A percentile compares a stretch with the other conserved stretches of the same genome.
These are phyloP conservation scores for Drosophila merina DNA, from an alignment of 2,888 invertebrate species.

Conservation along the genomic window DNA sequence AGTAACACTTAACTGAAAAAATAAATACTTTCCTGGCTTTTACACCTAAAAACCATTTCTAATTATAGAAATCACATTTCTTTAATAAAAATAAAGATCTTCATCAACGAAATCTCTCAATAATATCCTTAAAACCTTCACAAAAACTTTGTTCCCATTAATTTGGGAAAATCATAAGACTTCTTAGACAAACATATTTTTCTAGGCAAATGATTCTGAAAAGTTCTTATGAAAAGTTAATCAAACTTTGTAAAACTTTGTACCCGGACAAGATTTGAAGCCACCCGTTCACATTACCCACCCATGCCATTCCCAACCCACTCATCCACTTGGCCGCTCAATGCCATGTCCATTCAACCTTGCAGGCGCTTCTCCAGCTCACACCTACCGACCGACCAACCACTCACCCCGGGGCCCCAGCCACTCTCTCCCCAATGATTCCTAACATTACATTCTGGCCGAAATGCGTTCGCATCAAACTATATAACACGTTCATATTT, in stretches of 20 bases:
- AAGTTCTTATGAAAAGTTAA: constrained; percentile 31
- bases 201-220: constrained; percentile 39
- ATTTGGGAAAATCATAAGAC: constrained; percentile 37
- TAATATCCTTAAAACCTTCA: not conserved
- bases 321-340: constrained; percentile 44
- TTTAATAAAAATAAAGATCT: not conserved
- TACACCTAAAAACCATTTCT: no score
- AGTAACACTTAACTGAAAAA: not conserved
- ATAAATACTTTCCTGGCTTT: not conserved
- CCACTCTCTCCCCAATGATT: constrained; percentile 40
- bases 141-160: constrained; percentile 34
- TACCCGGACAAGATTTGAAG: constrained; percentile 36
- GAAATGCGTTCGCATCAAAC: constrained; percentile 75
- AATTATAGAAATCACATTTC: no score
- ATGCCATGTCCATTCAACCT: constrained; percentile 58
- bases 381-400: not conserved
- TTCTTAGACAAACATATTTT: constrained; percentile 33
- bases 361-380: constrained; percentile 16
- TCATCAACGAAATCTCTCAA: not conserved
- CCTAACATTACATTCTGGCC: constrained; percentile 40
- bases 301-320: not conserved
- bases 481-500: constrained; percentile 75
- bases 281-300: constrained; percentile 35
- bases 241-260: constrained; percentile 32
- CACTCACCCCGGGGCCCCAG: constrained; percentile 2